Conservation (phyloP, 1,140 invertebrate genomes). For the Metopolophium dirhodum region DNA sequence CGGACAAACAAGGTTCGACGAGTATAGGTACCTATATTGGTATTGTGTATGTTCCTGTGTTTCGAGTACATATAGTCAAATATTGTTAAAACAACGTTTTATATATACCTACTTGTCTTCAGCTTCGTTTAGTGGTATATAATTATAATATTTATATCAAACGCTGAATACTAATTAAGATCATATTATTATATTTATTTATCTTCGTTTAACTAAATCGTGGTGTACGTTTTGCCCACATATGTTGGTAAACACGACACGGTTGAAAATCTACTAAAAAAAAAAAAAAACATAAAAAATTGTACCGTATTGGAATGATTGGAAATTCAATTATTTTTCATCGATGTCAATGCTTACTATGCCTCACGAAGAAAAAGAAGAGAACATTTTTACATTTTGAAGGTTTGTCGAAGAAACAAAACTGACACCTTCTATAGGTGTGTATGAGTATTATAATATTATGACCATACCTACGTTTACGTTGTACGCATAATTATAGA, state of each 20-base stretch:
- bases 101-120: not conserved
- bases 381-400: too few species aligned
- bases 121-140: not conserved
- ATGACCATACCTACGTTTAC: not conserved
- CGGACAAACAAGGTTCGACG: constrained; percentile 7
- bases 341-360: not conserved
- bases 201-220: not conserved
- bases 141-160: not conserved
- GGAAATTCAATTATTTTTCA: not conserved
- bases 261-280: not conserved
- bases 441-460: not conserved
- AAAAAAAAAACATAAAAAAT: not conserved
- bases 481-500: not conserved
- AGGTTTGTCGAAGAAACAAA: not conserved
- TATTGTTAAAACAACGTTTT: not conserved
- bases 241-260: not conserved
- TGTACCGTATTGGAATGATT: not conserved
- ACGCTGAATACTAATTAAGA: not conserved
- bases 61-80: not conserved
- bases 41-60: not conserved
- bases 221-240: not conserved
- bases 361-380: not conserved
- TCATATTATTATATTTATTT: not conserved
- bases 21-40: too few species aligned
- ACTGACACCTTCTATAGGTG: not conserved